Percentiles rank a stretch among this genome's conserved stretches.
Conservation (phyloP, 2,888 invertebrate genomes). For the Biston stratarius region DNA sequence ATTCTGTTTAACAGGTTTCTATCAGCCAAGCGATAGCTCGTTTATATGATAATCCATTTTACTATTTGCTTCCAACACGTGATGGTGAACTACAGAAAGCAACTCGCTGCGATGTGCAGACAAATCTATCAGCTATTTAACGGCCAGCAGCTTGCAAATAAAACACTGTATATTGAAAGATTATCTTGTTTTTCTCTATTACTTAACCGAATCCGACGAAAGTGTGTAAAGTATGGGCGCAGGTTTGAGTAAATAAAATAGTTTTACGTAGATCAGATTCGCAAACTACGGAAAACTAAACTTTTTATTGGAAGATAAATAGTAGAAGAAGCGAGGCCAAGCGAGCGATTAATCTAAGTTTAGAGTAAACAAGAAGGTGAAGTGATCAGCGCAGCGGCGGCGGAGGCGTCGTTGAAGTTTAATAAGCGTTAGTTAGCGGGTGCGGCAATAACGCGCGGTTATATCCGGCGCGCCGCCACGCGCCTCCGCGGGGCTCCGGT, state of each 20-base stretch:
- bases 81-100: constrained; percentile 33
- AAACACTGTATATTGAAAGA: constrained; percentile 12
- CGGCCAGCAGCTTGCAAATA: constrained; percentile 13
- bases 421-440: constrained; percentile 84
- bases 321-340: constrained; percentile 64
- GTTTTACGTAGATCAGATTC: constrained; percentile 37
- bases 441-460: constrained; percentile 79
- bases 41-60: constrained; percentile 59
- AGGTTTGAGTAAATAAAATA: constrained; percentile 33
- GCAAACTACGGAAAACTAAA: constrained; percentile 40
- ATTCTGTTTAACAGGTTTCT: constrained; percentile 46
- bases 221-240: constrained; percentile 23
- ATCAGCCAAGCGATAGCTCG: constrained; percentile 47
- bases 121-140: constrained; percentile 32
- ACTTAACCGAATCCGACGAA: constrained; percentile 16
- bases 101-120: constrained; percentile 23
- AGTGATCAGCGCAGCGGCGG: constrained; percentile 74
- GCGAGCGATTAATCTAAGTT: constrained; percentile 84
- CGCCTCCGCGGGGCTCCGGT: constrained; percentile 27
- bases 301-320: constrained; percentile 70
- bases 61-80: constrained; percentile 53
- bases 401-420: constrained; percentile 83
- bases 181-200: constrained; percentile 20
- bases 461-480: constrained; percentile 69
- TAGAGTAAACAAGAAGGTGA: constrained; percentile 84